Conservation (phyloP, 2,113 vertebrate species). For the Puffinus mauretanicus region DNA sequence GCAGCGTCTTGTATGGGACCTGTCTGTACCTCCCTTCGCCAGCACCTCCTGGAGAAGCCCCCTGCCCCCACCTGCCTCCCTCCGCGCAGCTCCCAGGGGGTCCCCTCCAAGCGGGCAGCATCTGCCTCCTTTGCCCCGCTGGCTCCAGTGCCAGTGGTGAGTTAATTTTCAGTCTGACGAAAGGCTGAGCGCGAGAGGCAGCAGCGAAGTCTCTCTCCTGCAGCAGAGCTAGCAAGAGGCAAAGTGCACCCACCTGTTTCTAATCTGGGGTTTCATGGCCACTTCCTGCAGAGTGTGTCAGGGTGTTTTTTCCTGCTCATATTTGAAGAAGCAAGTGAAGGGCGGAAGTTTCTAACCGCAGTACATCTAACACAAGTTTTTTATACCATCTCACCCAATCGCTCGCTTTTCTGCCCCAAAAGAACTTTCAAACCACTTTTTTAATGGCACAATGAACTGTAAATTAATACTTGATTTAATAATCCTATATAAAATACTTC, state of each 20-base stretch:
- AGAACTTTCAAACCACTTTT: not conserved
- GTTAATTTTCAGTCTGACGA: not conserved
- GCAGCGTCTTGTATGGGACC: fast-evolving
- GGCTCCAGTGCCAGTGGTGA: not conserved
- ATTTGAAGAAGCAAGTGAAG: not conserved
- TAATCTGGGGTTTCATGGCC: slow-evolving; percentile 26
- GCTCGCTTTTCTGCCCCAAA: not conserved
- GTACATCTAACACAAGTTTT: not conserved
- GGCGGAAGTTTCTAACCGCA: slow-evolving; percentile 52
- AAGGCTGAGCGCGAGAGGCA: not conserved
- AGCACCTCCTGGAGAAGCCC: not conserved
- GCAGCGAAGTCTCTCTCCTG: not conserved
- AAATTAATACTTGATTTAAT: not conserved
- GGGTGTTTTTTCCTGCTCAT: slow-evolving; percentile 33
- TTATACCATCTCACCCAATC: not conserved
- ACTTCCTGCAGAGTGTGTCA: slow-evolving; percentile 10
- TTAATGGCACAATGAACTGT: not conserved
- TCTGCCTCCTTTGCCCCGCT: fast-evolving
- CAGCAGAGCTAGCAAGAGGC: not conserved
- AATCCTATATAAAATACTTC: not conserved
- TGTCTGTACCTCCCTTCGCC: not conserved
- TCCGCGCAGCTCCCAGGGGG: fast-evolving
- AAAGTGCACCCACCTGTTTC: slow-evolving; percentile 64
- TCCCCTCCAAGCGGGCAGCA: not conserved
- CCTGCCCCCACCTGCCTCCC: not conserved